These are phyloP conservation scores for Megaceryle torquata DNA, from an alignment of 2,113 vertebrate species.

Conservation along the genomic window DNA sequence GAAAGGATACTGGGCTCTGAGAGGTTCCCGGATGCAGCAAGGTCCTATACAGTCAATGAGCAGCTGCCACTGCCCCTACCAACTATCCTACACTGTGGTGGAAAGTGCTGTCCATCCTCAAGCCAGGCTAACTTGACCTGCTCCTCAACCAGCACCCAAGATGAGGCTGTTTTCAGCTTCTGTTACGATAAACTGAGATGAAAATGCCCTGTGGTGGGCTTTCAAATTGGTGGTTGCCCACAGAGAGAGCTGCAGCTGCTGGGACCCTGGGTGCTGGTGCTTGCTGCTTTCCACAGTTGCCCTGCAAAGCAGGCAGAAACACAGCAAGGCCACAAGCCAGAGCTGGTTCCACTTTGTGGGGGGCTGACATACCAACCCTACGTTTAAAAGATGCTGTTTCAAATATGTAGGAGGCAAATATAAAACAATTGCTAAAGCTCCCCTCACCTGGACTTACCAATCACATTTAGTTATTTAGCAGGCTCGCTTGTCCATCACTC, in stretches of 20 bases:
- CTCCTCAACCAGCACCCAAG: background rate
- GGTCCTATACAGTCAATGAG: rapidly evolving
- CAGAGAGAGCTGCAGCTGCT: background rate
- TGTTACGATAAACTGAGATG: background rate
- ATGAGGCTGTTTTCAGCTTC: background rate
- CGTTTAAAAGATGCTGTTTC: background rate
- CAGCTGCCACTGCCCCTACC: background rate
- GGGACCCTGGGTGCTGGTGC: too few relatives aligned
- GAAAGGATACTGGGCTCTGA: background rate
- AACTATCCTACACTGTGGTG: background rate
- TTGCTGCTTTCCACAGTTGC: rapidly evolving
- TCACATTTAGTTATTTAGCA: background rate
- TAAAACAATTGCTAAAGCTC: background rate
- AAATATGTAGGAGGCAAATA: background rate
- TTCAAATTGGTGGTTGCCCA: background rate
- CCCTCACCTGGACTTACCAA: background rate
- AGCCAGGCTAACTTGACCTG: background rate
- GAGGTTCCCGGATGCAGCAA: rapidly evolving
- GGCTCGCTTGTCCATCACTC: background rate
- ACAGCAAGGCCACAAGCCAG: background rate
- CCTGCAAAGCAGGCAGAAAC: background rate
- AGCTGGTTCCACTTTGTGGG: background rate
- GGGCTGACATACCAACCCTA: background rate
- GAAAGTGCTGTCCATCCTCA: background rate
- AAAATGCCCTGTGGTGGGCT: background rate